Evolutionary conservation across 2,797 vertebrate genomes (phyloP).

Genomic region (Rhinella marina): DNA sequence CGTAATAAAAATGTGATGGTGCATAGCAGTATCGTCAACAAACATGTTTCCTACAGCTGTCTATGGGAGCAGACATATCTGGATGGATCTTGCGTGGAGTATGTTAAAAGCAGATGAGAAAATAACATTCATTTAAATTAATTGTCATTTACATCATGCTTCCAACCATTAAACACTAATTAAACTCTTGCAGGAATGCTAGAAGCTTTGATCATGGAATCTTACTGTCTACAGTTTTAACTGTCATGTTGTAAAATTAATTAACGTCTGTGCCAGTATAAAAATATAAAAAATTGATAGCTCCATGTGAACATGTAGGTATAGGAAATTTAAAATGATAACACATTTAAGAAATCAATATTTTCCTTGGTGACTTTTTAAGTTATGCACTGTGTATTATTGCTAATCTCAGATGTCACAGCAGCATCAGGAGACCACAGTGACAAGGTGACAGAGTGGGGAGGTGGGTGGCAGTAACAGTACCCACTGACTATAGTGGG

Average conservation of each 20-base stretch:
- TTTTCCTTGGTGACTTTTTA: background rate
- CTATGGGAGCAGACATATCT: conserved; percentile 51
- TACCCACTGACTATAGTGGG: too few species aligned
- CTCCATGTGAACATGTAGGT: background rate
- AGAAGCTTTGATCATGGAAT: conserved; percentile 54
- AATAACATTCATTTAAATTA: conserved; percentile 59
- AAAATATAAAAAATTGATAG: conserved; percentile 8
- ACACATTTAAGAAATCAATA: background rate
- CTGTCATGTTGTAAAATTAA: conserved; percentile 50
- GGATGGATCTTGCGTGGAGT: conserved; percentile 19
- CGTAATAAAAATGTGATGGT: conserved; percentile 52
- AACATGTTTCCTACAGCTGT: conserved; percentile 54
- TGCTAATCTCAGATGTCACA: too few species aligned
- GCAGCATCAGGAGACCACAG: too few species aligned
- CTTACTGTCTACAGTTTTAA: conserved; percentile 48
- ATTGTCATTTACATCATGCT: conserved; percentile 59
- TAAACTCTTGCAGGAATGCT: conserved; percentile 58
- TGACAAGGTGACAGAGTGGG: too few species aligned
- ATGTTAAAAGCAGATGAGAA: conserved; percentile 47
- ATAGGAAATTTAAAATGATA: background rate
- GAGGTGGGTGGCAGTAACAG: too few species aligned
- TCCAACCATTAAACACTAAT: conserved; percentile 57
- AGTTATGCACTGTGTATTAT: background rate
- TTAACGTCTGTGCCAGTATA: conserved; percentile 28
- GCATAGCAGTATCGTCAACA: conserved; percentile 35